Percentiles rank a stretch among this genome's conserved stretches.
These are phyloP conservation scores for Pteropus alecto DNA, from an alignment of 2,113 vertebrate species.

Conservation along the genomic window DNA sequence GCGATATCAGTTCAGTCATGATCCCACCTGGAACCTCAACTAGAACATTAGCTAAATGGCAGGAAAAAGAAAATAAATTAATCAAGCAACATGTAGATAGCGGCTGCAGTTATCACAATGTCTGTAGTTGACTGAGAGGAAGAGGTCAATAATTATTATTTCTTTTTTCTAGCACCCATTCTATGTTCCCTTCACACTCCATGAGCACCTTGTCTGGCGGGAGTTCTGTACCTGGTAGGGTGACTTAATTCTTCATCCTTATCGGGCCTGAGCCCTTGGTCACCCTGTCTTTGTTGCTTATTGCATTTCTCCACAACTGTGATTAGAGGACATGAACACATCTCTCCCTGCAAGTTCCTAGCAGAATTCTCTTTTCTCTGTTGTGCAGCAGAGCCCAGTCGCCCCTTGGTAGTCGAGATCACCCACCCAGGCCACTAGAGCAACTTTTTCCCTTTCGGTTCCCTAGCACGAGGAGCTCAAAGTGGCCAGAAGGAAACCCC, in stretches of 20 bases:
- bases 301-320: fast-evolving
- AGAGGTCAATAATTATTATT: background rate
- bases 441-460: background rate
- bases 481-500: background rate
- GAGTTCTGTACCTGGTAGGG: background rate
- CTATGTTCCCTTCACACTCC: background rate
- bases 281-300: background rate
- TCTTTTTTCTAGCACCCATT: background rate
- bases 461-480: background rate
- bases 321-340: background rate
- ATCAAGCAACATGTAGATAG: fast-evolving
- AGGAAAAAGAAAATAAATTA: background rate
- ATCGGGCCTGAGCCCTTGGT: no score
- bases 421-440: background rate
- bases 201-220: background rate
- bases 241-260: background rate
- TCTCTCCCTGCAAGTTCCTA: background rate
- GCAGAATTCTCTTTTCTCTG: background rate
- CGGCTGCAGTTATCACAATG: background rate
- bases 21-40: background rate
- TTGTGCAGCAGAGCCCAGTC: background rate
- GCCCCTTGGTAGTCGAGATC: no score
- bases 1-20: background rate
- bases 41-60: background rate
- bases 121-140: background rate